These are phyloP conservation scores for Austrofundulus limnaeus DNA, from an alignment of 2,113 vertebrate genomes.

Conservation along the genomic window DNA sequence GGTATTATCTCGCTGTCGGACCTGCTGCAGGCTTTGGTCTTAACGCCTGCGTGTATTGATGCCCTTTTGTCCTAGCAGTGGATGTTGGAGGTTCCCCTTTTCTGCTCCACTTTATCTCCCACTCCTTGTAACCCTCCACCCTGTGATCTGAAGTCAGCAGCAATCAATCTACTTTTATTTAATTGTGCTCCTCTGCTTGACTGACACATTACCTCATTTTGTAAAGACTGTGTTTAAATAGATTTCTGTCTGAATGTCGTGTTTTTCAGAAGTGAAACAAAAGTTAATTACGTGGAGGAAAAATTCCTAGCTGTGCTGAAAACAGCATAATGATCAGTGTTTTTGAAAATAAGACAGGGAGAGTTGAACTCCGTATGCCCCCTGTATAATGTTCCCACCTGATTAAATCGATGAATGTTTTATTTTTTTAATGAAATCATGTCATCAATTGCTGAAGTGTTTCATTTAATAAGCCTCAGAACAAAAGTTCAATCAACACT, in stretches of 20 bases:
- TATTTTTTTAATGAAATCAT: conserved; percentile 52
- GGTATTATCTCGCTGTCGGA: conserved; percentile 96
- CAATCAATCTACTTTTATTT: too few relatives aligned
- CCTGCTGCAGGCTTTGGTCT: conserved; percentile 94
- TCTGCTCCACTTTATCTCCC: conserved; percentile 10
- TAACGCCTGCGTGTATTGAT: conserved; percentile 92
- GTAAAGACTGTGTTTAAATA: too few relatives aligned
- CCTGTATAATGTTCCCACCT: neutral
- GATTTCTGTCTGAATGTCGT: too few relatives aligned
- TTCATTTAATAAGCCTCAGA: neutral
- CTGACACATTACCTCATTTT: too few relatives aligned
- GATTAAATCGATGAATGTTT: conserved; percentile 56
- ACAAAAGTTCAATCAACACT: neutral
- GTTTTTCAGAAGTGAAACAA: too few relatives aligned
- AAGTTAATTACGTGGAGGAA: neutral
- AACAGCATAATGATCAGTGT: neutral
- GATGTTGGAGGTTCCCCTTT: neutral
- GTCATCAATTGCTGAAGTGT: neutral
- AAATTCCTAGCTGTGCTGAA: conserved; percentile 12
- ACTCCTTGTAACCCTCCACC: neutral
- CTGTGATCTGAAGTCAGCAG: too few relatives aligned
- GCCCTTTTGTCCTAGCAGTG: conserved; percentile 84
- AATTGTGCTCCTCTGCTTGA: too few relatives aligned
- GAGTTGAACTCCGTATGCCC: conserved; percentile 1
- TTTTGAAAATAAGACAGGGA: neutral